A percentile compares a stretch with the other conserved stretches of the same genome.
These are phyloP conservation scores for Lasiommata megera DNA, from an alignment of 2,888 invertebrate species.

Conservation along the genomic window DNA sequence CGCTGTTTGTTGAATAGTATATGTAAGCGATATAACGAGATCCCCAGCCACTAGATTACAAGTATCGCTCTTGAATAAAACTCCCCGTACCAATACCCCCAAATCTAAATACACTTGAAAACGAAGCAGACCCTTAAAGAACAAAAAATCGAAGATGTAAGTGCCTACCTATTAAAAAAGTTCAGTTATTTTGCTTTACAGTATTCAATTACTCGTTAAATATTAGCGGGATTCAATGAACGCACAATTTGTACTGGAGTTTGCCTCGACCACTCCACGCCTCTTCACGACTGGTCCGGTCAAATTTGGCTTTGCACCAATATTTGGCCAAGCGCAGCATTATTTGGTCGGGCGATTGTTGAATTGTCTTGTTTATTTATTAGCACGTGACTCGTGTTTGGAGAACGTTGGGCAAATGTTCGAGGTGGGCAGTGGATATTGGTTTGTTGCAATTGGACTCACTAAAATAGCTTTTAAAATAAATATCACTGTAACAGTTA, in stretches of 20 bases:
- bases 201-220: conserved; percentile 32
- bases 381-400: conserved; percentile 26
- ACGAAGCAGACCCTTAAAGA: conserved; percentile 5
- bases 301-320: conserved; percentile 21
- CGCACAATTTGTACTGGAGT: conserved; percentile 18
- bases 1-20: too few species aligned
- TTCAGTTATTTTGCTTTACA: conserved; percentile 11
- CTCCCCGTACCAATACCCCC: background rate
- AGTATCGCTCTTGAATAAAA: background rate
- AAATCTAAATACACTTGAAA: conserved; percentile 5
- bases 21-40: background rate
- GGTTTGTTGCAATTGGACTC: background rate
- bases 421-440: conserved; percentile 4
- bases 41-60: background rate
- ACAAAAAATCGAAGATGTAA: background rate
- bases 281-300: conserved; percentile 27
- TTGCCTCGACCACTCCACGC: conserved; percentile 21
- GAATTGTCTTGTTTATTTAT: conserved; percentile 24
- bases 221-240: conserved; percentile 29
- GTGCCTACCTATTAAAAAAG: background rate
- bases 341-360: conserved; percentile 18
- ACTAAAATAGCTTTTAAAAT: too few species aligned
- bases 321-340: conserved; percentile 22
- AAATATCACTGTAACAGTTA: too few species aligned
- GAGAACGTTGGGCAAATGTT: conserved; percentile 16